These are phyloP conservation scores for Chrysolina haemoptera DNA, from an alignment of 2,888 invertebrate species.

Conservation along the genomic window DNA sequence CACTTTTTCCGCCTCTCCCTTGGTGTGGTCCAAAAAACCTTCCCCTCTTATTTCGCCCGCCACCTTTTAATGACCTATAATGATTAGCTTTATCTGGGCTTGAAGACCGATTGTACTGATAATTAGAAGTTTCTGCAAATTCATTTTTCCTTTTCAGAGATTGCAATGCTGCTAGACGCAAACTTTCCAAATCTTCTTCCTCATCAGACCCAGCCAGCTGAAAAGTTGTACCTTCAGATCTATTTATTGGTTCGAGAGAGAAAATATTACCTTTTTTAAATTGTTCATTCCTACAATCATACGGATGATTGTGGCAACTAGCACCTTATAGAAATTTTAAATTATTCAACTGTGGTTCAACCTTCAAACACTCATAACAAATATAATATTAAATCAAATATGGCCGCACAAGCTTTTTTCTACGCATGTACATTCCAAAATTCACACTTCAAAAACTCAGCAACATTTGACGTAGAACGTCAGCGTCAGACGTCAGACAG, in stretches of 20 bases:
- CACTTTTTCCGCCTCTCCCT: conserved; percentile 53
- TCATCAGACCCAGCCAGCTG: conserved; percentile 68
- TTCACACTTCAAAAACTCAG: background rate
- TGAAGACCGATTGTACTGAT: conserved; percentile 16
- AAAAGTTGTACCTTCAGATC: conserved; percentile 37
- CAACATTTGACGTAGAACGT: background rate
- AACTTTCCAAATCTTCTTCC: conserved; percentile 72
- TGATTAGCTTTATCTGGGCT: conserved; percentile 31
- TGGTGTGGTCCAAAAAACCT: conserved; percentile 50
- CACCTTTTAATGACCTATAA: conserved; percentile 42
- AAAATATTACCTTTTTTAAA: background rate
- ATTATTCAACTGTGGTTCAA: background rate
- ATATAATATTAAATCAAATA: background rate
- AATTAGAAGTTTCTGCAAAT: conserved; percentile 25
- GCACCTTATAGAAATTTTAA: background rate
- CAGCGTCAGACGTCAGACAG: background rate
- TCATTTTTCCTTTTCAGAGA: conserved; percentile 64
- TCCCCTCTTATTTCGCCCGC: conserved; percentile 51
- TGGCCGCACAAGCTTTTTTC: background rate
- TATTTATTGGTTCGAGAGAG: background rate
- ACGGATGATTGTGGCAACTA: background rate
- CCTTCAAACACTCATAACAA: background rate
- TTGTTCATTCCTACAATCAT: conserved; percentile 17
- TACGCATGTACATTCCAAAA: background rate
- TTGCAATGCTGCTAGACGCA: conserved; percentile 71